A percentile compares a stretch with the other conserved stretches of the same genome.
These are phyloP conservation scores for Prostheceraeus crozeri DNA, from an alignment of 2,888 invertebrate genomes.

Conservation along the genomic window DNA sequence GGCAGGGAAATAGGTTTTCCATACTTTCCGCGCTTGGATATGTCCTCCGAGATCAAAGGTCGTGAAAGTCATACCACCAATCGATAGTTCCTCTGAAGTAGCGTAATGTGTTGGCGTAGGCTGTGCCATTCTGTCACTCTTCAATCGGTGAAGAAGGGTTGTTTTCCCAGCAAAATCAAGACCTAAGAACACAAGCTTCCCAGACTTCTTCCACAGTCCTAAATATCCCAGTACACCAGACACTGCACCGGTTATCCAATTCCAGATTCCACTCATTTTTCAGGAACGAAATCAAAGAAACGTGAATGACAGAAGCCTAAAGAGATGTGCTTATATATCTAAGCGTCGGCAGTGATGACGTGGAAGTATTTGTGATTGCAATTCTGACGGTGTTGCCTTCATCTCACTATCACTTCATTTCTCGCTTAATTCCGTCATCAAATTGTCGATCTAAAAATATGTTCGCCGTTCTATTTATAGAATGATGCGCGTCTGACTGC, in stretches of 20 bases:
- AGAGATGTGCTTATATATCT: no score
- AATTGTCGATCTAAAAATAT: no score
- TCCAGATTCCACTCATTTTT: conserved; percentile 37
- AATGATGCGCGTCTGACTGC: no score
- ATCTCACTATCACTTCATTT: no score
- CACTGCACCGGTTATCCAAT: conserved; percentile 33
- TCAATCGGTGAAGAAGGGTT: conserved; percentile 96
- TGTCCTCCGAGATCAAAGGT: conserved; percentile 99
- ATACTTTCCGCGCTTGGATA: conserved; percentile 78
- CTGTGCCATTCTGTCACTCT: conserved; percentile 98
- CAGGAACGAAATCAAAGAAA: no score
- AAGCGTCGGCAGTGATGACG: no score
- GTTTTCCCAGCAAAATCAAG: conserved; percentile 99
- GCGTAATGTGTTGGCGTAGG: conserved; percentile 99
- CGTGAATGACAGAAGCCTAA: no score
- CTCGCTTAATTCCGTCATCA: no score
- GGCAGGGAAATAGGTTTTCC: conserved; percentile 99
- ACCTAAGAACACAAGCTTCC: conserved; percentile 93
- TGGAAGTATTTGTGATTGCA: no score
- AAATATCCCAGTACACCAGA: conserved; percentile 38
- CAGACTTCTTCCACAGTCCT: conserved; percentile 99
- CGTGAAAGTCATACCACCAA: conserved; percentile 98
- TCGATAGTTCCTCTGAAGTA: conserved; percentile 98
- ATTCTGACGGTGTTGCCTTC: no score
- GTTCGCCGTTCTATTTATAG: no score